Base-by-base conservation (phyloP, 1,140 invertebrate species). In the Drosophila busckii region DNA sequence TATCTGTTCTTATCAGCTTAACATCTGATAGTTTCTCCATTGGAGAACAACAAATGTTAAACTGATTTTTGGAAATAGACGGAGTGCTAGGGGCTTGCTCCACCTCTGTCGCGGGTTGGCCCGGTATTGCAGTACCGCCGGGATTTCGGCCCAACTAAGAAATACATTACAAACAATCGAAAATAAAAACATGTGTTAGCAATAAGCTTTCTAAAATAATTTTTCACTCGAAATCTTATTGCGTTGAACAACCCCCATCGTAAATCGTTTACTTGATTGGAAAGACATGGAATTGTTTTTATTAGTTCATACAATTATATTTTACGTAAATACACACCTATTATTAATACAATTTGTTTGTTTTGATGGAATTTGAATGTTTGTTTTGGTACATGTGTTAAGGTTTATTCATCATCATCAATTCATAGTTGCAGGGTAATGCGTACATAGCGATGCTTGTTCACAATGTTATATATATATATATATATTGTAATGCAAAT, bases 1-100 rank as follows among this genome's bases (percentile, higher is more conserved):
- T 89, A 88, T 91, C 89, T 90, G 90, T 91, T 91, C 90, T 91
- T 90, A 90, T 91, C 89, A 90, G 90, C 89, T 91, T 90, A 91
- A 90, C 90, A 90, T 91, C 90, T 91, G 90, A 89, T 90, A 90
- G 89, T 88, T 87, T 85, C 86, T 84, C 87, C 88, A 91, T 89
- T 82, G 89, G 86, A 88, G 86, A 85, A 85, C 89, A 89, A 89
- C 84, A 85, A 82, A 90, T 90, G 90, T 91, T 91, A 90, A 91
- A 88, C 89, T 90, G 88, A 89, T 91, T 90, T 91, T 91, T 91
- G 89, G 78, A 89, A 88, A 58, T 28, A 67, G 89, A 87, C 66
- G 87, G 87, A 86, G 71, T 46, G 83, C 76, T 87, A 88, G 88
- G 88, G 68, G 87, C 85, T 85, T 90, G 90, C 90, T 90, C 87